Evolutionary conservation across 1,140 invertebrate species (phyloP).

Genomic region (Chrysopa pallens): DNA sequence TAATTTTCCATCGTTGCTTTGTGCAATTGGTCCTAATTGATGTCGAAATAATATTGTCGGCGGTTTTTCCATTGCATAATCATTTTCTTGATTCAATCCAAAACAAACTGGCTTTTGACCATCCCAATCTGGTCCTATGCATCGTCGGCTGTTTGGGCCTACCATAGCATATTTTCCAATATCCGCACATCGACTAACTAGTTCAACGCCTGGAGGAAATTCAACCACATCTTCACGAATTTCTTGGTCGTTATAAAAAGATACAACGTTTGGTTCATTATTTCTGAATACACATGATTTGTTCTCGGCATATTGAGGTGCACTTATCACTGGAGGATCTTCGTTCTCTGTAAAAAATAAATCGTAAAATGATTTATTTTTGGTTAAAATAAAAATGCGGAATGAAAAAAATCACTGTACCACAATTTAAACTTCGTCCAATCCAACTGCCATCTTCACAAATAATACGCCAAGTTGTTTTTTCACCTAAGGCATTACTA

Average conservation of each 20-base stretch:
- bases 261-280: conserved; percentile 57
- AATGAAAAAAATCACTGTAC: conserved; percentile 21
- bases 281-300: conserved; percentile 56
- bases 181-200: conserved; percentile 55
- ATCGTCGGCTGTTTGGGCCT: conserved; percentile 36
- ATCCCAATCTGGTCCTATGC: conserved; percentile 59
- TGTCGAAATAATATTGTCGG: conserved; percentile 71
- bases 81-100: conserved; percentile 66
- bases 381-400: not conserved
- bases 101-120: conserved; percentile 58
- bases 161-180: conserved; percentile 54
- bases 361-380: not conserved
- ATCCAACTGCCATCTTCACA: conserved; percentile 72
- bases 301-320: conserved; percentile 31
- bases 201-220: conserved; percentile 50
- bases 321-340: conserved; percentile 23
- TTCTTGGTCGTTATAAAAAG: conserved; percentile 59
- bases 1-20: conserved; percentile 67
- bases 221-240: conserved; percentile 55
- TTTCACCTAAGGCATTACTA: conserved; percentile 54
- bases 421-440: conserved; percentile 54
- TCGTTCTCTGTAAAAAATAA: conserved; percentile 23
- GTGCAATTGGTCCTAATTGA: conserved; percentile 62
- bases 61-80: conserved; percentile 71
- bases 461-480: conserved; percentile 62